Evolutionary conservation across 2,888 invertebrate genomes (phyloP), one percentile per base, ranked within the genome.

Genomic region (Noctua janthina): DNA sequence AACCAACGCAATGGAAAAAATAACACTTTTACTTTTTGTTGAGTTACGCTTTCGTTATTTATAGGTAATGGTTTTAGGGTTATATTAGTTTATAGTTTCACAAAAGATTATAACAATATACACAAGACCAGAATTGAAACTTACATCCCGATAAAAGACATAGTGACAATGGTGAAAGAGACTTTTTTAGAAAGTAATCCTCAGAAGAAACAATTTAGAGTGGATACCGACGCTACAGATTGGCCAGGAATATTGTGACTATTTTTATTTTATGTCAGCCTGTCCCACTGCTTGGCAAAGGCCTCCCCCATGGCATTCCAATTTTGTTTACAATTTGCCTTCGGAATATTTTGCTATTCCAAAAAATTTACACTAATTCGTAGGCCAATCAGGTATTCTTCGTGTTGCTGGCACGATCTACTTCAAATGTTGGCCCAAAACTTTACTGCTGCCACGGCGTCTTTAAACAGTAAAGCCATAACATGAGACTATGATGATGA

Each of bases 21-120:
- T 78, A 81, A 85, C 81, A 94, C 95, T 96, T 95, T 95, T 95
- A 95, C 95, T 96, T 95, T 95, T 95, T 94, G 76, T 87, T 54
- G n/a, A 86, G 91, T 91, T 91, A 92, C 93, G 92, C 92, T 92
- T 92, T 93, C 91, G 87, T 90, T 87, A 87, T 84, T 88, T 91
- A 85, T 49, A 77, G 78, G 72, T 88, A 84, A 88, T 87, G 86
- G 87, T 79, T 86, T 79, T 88, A 82, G 84, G 74, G 86, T 73
- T 79, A 78, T 29, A 64, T 73, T 13, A 66, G 35, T 39, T 35
- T 56, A 76, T 82, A 10, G 66, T 64, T 43, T 46, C 29, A 70
- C 69, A 66, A 59, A 51, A 84, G 62, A 70, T 39, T n/a, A 11
- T 23, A 39, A 49, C 5, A 17, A 8, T 39, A 54, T 54, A 39